phyloP scores from a whole-genome alignment of 2,113 vertebrate genomes.

The Epinephelus fuscoguttatus region DNA sequence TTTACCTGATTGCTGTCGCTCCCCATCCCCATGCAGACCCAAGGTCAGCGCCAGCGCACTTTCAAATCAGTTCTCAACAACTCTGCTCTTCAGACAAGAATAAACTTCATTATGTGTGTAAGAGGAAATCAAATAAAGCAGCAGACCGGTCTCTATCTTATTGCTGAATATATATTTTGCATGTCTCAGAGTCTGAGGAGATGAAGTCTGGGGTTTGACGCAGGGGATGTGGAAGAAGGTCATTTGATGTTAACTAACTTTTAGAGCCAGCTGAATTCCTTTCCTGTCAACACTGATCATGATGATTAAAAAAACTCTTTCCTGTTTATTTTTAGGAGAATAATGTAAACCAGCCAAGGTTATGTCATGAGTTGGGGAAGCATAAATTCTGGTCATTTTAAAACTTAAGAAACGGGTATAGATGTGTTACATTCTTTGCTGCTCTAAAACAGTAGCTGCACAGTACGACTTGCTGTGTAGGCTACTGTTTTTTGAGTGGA shows the following conservation, averaged over 20 bases:
- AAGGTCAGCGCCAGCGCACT: constrained; percentile 13
- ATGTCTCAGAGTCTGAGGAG: background rate
- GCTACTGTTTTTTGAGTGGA: no score
- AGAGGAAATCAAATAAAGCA: constrained; percentile 52
- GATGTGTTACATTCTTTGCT: no score
- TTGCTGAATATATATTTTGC: constrained; percentile 30
- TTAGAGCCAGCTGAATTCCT: background rate
- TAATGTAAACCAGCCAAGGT: no score
- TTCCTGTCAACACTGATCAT: no score
- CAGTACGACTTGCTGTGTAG: no score
- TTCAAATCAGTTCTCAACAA: constrained; percentile 19
- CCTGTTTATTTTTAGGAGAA: no score
- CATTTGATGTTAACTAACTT: background rate
- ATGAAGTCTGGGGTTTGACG: background rate
- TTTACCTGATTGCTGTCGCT: constrained; percentile 12
- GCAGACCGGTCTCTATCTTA: background rate
- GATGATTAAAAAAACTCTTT: no score
- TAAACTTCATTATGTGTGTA: constrained; percentile 39
- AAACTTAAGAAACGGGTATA: no score
- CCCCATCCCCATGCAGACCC: background rate
- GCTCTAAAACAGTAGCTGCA: no score
- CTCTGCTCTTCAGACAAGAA: constrained; percentile 15
- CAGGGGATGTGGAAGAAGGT: background rate
- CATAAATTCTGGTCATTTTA: no score
- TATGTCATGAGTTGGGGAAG: no score